Evolutionary conservation across 2,888 invertebrate genomes (phyloP), one percentile per base, ranked within the genome.

Genomic region (Protophormia terraenovae): DNA sequence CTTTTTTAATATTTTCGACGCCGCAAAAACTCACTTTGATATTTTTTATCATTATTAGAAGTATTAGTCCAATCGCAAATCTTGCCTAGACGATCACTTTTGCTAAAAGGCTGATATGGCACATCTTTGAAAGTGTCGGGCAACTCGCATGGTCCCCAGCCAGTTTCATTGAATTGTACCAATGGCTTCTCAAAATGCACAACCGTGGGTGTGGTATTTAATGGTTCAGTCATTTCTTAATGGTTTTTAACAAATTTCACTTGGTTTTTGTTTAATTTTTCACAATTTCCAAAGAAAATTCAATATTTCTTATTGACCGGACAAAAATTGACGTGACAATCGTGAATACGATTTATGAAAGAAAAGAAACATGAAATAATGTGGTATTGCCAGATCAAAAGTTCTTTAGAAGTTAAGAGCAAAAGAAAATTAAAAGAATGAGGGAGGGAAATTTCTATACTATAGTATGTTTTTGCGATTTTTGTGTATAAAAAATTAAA

Each of bases 21-120:
- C n/a, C n/a, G 16, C 22, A 35, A 35, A 24, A 22, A 87, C 88
- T 88, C 45, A 88, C 88, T 97, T 88, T 97, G 95, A 92, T 98
- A 98, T 93, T 99, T 97, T 89, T 98, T 97, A 91, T 99, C 98
- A 90, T 97, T 97, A 89, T 96, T 96, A 1, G 96, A 96, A 5
- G 97, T 96, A 80, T 98, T 97, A 73, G 98, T 99, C 99, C 99
- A 99, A 92, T 99, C 99, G 90, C 99, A 98, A 89, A 99, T 99
- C 95, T 99, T 99, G 89, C 99, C 99, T 87, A 99, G 94, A 89
- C 99, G 96, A 93, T 99, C 99, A 85, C 98, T 98, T 94, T 99
- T 99, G 88, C 99, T 98, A 93, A 99, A 99, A 50, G 99, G 99
- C 93, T 99, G 99, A 93, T 99, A 99, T 10, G 99, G 99, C 88